These are phyloP conservation scores for Drosophila leontia DNA, from an alignment of 1,140 invertebrate species.

Conservation along the genomic window DNA sequence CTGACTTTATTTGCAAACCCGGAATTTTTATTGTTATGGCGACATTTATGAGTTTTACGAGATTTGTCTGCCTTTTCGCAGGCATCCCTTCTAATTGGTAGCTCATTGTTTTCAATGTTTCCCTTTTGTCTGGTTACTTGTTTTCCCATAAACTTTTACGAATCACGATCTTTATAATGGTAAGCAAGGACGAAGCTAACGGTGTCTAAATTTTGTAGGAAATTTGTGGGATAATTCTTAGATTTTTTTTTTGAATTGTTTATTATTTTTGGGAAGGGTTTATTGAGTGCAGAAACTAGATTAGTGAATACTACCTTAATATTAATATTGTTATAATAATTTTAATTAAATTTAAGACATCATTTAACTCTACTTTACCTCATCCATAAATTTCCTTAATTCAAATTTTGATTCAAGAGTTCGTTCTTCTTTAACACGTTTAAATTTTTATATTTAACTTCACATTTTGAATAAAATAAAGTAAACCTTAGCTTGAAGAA, in stretches of 20 bases:
- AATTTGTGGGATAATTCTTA: background rate
- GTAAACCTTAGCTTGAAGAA: background rate
- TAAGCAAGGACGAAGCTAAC: too few relatives aligned
- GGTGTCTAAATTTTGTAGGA: background rate
- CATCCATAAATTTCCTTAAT: too few relatives aligned
- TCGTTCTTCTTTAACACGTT: too few relatives aligned
- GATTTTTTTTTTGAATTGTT: too few relatives aligned
- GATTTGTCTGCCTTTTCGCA: constrained; percentile 48
- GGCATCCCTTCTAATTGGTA: constrained; percentile 61
- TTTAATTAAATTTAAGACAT: background rate
- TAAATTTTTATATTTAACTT: too few relatives aligned
- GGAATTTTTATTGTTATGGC: constrained; percentile 82
- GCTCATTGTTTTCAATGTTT: constrained; percentile 52
- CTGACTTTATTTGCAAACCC: constrained; percentile 74
- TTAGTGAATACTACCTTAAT: too few relatives aligned
- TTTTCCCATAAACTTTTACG: constrained; percentile 16
- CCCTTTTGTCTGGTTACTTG: constrained; percentile 34
- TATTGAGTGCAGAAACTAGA: background rate
- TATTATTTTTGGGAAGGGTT: too few relatives aligned
- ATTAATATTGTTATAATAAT: too few relatives aligned
- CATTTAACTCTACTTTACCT: background rate
- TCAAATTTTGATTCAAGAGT: too few relatives aligned
- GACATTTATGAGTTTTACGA: constrained; percentile 77
- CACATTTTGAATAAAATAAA: background rate
- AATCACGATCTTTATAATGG: constrained; percentile 7